These are phyloP conservation scores for Crenichthys baileyi DNA, from an alignment of 2,797 vertebrate genomes.

Conservation along the genomic window DNA sequence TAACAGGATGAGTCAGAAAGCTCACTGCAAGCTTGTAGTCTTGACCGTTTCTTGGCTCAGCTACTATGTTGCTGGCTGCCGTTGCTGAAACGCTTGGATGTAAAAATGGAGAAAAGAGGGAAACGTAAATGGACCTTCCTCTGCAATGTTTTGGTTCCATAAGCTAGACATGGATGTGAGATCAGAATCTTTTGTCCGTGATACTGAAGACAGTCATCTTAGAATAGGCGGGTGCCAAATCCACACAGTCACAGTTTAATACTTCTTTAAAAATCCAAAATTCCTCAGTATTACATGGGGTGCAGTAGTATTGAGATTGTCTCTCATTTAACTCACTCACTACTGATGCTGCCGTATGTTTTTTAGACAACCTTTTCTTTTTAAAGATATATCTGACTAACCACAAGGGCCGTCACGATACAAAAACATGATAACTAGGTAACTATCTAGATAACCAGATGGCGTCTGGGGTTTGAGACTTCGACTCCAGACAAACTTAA, in stretches of 20 bases:
- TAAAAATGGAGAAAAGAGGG: not conserved
- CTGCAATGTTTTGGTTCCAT: not conserved
- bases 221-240: not conserved
- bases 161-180: not conserved
- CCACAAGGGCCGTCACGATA: too few species aligned
- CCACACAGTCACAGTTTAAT: not conserved
- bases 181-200: not conserved
- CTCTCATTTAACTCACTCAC: too few species aligned
- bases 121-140: not conserved
- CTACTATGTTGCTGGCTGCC: not conserved
- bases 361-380: too few species aligned
- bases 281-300: not conserved
- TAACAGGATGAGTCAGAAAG: constrained; percentile 16
- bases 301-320: not conserved
- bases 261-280: not conserved
- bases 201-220: not conserved
- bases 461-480: not conserved
- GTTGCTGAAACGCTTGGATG: not conserved
- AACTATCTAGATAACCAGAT: not conserved
- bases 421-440: too few species aligned
- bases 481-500: not conserved
- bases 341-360: too few species aligned
- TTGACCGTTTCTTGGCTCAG: not conserved
- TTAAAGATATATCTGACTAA: too few species aligned
- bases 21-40: not conserved